phyloP scores from a whole-genome alignment of 2,888 invertebrate genomes.

The Drosophila recens region DNA sequence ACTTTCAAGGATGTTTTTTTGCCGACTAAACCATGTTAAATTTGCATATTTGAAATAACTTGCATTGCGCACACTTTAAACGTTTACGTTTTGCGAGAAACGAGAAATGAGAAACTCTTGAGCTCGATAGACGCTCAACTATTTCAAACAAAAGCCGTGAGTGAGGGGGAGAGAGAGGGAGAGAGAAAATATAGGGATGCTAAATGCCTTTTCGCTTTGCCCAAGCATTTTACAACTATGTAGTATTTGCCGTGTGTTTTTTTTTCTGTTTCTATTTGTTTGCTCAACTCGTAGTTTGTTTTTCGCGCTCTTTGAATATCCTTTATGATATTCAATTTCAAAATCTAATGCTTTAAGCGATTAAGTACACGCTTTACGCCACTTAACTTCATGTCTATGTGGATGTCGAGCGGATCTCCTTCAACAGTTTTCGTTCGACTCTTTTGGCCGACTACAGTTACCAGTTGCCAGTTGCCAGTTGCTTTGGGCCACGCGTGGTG shows the following conservation, averaged over 20 bases:
- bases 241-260: conserved; percentile 48
- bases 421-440: conserved; percentile 47
- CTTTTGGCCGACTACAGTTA: conserved; percentile 65
- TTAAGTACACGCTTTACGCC: conserved; percentile 81
- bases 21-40: conserved; percentile 25
- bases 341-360: conserved; percentile 83
- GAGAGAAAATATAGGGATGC: conserved; percentile 13
- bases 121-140: conserved; percentile 51
- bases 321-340: conserved; percentile 81
- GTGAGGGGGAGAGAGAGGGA: neutral
- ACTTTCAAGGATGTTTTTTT: conserved; percentile 26
- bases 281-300: conserved; percentile 24
- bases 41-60: conserved; percentile 57
- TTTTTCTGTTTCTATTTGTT: conserved; percentile 14
- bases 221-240: conserved; percentile 63
- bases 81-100: conserved; percentile 27
- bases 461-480: conserved; percentile 38
- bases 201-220: conserved; percentile 31
- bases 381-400: conserved; percentile 78
- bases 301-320: conserved; percentile 68
- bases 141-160: conserved; percentile 44
- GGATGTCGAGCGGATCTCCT: conserved; percentile 18
- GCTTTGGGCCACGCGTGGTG: conserved; percentile 65
- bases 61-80: conserved; percentile 22
- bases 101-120: conserved; percentile 16